Evolutionary conservation across 2,113 vertebrate species (phyloP).

Genomic region (Engystomops pustulosus): DNA sequence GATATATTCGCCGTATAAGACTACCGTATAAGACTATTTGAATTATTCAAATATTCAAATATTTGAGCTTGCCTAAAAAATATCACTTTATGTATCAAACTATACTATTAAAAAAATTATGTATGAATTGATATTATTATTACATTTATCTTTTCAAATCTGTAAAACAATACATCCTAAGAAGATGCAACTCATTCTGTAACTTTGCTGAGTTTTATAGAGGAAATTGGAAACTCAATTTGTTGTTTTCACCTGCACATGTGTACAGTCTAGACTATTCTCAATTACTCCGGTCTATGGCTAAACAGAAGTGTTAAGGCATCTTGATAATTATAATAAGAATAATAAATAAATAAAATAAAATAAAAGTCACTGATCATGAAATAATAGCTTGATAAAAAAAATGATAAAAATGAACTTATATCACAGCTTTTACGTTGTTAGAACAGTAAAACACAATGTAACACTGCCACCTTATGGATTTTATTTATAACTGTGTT

Average conservation of each 20-base stretch:
- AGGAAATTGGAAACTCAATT: not conserved
- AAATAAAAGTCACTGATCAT: constrained; percentile 1
- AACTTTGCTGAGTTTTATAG: too few relatives aligned
- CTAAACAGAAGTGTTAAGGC: not conserved
- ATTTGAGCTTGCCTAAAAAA: too few relatives aligned
- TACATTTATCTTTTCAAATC: too few relatives aligned
- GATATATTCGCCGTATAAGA: too few relatives aligned
- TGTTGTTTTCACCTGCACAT: not conserved
- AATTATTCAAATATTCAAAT: too few relatives aligned
- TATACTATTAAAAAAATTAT: too few relatives aligned
- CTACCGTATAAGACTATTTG: too few relatives aligned
- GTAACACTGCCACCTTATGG: constrained; percentile 55
- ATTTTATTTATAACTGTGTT: not conserved
- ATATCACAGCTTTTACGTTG: not conserved
- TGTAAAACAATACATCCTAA: too few relatives aligned
- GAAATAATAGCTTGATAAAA: constrained; percentile 11
- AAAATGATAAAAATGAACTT: not conserved
- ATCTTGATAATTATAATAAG: not conserved
- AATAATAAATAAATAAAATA: not conserved
- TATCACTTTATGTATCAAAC: too few relatives aligned
- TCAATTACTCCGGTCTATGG: not conserved
- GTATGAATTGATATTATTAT: too few relatives aligned
- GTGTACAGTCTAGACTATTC: not conserved
- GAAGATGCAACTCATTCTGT: too few relatives aligned
- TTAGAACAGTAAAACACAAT: not conserved